Percentiles rank a stretch among this genome's conserved stretches.
phyloP scores from a whole-genome alignment of 2,113 vertebrate species.

The Blennius ocellaris region DNA sequence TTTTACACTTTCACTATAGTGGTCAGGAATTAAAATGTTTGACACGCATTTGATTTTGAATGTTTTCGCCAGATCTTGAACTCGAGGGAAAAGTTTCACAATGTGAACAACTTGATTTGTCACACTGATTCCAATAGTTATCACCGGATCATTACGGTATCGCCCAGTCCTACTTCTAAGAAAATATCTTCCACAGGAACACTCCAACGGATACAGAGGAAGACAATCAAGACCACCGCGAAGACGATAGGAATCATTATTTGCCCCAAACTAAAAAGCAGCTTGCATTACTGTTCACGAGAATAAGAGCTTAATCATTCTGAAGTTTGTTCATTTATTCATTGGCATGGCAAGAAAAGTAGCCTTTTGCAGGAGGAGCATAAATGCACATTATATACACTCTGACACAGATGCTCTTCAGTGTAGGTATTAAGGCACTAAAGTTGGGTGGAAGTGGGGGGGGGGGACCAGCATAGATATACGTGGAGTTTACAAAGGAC shows the following conservation, averaged over 20 bases:
- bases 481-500: conserved; percentile 10
- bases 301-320: conserved; percentile 59
- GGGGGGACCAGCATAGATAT: conserved; percentile 31
- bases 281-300: conserved; percentile 62
- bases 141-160: too few relatives aligned
- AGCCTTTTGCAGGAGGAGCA: conserved; percentile 54
- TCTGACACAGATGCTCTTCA: conserved; percentile 61
- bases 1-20: too few relatives aligned
- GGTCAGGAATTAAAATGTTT: too few relatives aligned
- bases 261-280: conserved; percentile 63
- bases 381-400: conserved; percentile 63
- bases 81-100: too few relatives aligned
- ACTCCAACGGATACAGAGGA: conserved; percentile 21
- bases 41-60: too few relatives aligned
- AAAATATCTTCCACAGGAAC: not conserved
- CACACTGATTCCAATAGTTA: too few relatives aligned
- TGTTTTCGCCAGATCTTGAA: too few relatives aligned
- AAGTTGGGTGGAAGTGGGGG: conserved; percentile 47
- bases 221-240: conserved; percentile 22
- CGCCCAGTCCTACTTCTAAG: not conserved
- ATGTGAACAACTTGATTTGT: too few relatives aligned
- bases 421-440: conserved; percentile 78
- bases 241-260: conserved; percentile 33
- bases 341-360: conserved; percentile 65
- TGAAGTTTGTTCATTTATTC: conserved; percentile 54